phyloP scores from a whole-genome alignment of 1,140 invertebrate genomes.

The Apis florea region DNA sequence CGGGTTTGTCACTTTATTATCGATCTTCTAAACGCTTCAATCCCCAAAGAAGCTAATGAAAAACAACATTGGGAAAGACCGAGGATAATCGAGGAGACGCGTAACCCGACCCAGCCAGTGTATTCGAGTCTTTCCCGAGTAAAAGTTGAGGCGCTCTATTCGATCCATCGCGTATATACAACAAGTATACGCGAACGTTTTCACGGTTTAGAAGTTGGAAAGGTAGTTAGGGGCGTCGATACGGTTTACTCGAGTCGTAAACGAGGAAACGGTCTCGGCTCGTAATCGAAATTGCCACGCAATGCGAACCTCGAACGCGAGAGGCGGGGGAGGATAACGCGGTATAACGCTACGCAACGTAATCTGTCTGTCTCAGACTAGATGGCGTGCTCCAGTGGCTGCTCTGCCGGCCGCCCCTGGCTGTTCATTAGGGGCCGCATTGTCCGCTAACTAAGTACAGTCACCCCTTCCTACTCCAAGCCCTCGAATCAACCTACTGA shows the following conservation, averaged over 20 bases:
- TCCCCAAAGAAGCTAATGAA: not conserved
- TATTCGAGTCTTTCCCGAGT: too few relatives aligned
- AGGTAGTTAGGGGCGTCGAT: constrained; percentile 39
- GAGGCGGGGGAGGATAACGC: constrained; percentile 52
- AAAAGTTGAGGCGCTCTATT: too few relatives aligned
- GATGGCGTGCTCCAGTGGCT: constrained; percentile 74
- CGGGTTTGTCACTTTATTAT: not conserved
- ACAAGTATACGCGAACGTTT: not conserved
- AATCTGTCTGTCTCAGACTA: constrained; percentile 76
- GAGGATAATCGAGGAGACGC: not conserved
- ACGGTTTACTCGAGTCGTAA: constrained; percentile 47
- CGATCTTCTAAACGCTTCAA: not conserved
- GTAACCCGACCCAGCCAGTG: too few relatives aligned
- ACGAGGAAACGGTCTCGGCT: constrained; percentile 45
- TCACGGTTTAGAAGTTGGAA: not conserved
- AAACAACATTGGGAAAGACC: not conserved
- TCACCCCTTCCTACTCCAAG: constrained; percentile 65
- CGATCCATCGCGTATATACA: too few relatives aligned
- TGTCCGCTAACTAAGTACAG: constrained; percentile 81
- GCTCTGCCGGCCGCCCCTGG: constrained; percentile 75
- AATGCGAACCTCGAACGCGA: constrained; percentile 54
- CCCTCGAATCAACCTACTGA: constrained; percentile 67
- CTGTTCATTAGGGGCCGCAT: constrained; percentile 80
- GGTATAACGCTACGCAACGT: constrained; percentile 72
- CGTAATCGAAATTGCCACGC: constrained; percentile 55